Evolutionary conservation across 2,113 vertebrate genomes (phyloP), one percentile per base, ranked within the genome.

Genomic region (Trichomycterus rosablanca): DNA sequence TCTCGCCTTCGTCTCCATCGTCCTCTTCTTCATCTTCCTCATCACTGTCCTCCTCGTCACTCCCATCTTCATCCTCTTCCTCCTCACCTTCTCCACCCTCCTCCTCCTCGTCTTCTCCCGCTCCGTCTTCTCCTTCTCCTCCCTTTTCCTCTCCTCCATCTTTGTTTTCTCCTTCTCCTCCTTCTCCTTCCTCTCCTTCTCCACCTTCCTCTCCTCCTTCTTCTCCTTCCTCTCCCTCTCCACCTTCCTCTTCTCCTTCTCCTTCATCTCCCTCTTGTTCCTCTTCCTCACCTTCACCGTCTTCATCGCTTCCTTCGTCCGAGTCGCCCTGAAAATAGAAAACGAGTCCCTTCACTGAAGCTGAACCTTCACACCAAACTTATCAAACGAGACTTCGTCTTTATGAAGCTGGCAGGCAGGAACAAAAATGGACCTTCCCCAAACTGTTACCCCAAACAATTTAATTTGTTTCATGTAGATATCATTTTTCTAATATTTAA

Each of bases 241-340:
- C 26, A 11, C 5, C 62, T 1, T 7, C 40, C 14, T 12, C 54
- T 0, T 10, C 32, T 4, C 40, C 43, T 12, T 30, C 48, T 5
- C 12, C n/a, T 5, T 54, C 59, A 14, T 11, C 22, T 7, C 43
- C 50, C n/a, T 32, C 40, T 10, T 22, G 42, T 10, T 15, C 23
- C 2, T 8, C 52, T 5, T 9, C 42, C 2, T 9, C n/a, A 12
- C 7, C 56, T 7, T 28, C 42, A 2, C 11, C 37, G 22, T n/a
- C 52, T 35, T 67, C 64, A 32, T 63, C 1, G 10, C 68, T 60
- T 35, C 22, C 16, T n/a, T 32, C 54, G 28, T 51, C 64, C 4
- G 40, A 63, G 12, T 66, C 23, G 10, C 20, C 59, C 59, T 72
- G 40, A 24, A 51, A 34, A 39, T 26, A 16, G 37, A n/a, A 35